phyloP scores from a whole-genome alignment of 2,888 invertebrate species.

The Ceramica pisi region DNA sequence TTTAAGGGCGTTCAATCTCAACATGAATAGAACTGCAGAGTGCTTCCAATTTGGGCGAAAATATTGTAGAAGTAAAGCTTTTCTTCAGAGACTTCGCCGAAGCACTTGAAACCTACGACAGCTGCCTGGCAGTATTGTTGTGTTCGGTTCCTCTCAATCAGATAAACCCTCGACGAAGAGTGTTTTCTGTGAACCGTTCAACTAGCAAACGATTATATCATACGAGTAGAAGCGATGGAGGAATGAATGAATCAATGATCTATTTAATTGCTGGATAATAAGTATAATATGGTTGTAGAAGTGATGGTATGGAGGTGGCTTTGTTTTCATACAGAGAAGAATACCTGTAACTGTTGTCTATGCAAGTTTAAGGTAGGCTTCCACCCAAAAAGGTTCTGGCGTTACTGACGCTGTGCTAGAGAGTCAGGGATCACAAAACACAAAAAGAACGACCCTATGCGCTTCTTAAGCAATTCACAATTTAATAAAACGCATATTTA shows the following conservation, averaged over 20 bases:
- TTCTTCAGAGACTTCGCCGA: neutral
- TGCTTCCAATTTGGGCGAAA: conserved; percentile 22
- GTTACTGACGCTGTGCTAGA: no score
- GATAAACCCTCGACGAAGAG: neutral
- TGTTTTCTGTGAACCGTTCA: neutral
- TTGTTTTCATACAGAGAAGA: no score
- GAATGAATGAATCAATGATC: neutral
- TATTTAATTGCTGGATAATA: no score
- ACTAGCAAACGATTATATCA: conserved; percentile 1
- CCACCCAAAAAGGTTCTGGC: no score
- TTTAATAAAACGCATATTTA: neutral
- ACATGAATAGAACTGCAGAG: conserved; percentile 20
- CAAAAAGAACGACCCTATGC: neutral
- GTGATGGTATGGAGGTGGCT: no score
- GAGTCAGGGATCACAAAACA: neutral
- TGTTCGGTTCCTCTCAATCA: neutral
- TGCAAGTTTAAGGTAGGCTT: no score
- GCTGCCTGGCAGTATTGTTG: neutral
- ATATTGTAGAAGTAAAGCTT: neutral
- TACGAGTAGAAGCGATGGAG: neutral
- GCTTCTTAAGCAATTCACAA: neutral
- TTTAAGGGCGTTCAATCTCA: neutral
- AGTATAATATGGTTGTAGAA: no score
- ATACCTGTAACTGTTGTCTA: no score
- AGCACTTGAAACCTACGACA: conserved; percentile 2